A percentile compares a stretch with the other conserved stretches of the same genome.
Conservation (phyloP, 2,888 invertebrate species). For the Heliconius erato region DNA sequence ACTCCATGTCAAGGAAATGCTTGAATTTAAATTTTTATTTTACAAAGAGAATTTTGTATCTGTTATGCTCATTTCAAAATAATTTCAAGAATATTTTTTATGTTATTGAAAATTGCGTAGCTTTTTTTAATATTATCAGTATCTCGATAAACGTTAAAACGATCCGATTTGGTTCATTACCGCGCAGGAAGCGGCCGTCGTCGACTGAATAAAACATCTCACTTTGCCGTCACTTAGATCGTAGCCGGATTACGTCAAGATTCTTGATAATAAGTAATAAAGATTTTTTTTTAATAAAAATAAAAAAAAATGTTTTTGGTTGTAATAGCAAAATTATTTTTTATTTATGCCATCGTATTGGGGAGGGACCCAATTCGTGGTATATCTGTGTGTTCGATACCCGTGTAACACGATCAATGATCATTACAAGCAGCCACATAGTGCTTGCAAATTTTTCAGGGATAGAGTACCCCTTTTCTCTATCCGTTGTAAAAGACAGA, state of each 20-base stretch:
- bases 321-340: neutral
- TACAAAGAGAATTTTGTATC: too few relatives aligned
- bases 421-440: too few relatives aligned
- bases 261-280: constrained; percentile 7
- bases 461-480: too few relatives aligned
- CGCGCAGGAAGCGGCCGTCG: constrained; percentile 46
- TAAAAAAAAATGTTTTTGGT: neutral
- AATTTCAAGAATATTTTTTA: too few relatives aligned
- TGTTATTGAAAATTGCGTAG: neutral
- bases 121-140: constrained; percentile 5
- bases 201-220: constrained; percentile 51
- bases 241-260: neutral
- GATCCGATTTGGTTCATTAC: constrained; percentile 54
- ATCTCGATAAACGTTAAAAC: constrained; percentile 44
- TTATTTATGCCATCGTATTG: neutral
- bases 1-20: too few relatives aligned
- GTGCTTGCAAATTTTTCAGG: too few relatives aligned
- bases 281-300: neutral
- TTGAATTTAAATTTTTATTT: too few relatives aligned
- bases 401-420: too few relatives aligned
- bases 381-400: too few relatives aligned
- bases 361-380: too few relatives aligned
- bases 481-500: too few relatives aligned
- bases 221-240: constrained; percentile 37
- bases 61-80: too few relatives aligned